Evolutionary conservation across 2,797 vertebrate species (phyloP).

Genomic region (Sylvilagus floridanus): DNA sequence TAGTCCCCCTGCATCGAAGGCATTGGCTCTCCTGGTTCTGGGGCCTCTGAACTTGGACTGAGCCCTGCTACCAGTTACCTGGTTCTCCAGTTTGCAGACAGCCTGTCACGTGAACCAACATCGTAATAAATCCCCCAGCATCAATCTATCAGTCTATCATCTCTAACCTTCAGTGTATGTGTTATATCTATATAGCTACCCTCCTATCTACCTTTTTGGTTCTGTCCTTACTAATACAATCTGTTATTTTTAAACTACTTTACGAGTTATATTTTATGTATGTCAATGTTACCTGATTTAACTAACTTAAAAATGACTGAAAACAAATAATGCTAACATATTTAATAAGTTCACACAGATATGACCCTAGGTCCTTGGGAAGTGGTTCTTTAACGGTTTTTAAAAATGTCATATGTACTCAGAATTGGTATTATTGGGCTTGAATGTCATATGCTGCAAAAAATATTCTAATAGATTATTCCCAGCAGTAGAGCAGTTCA

Average conservation of each 20-base stretch:
- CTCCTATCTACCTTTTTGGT: neutral
- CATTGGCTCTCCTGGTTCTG: neutral
- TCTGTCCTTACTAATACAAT: neutral
- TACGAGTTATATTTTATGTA: neutral
- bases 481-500: neutral
- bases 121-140: neutral
- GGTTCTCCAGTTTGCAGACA: neutral
- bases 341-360: neutral
- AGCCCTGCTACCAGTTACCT: neutral
- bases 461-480: neutral
- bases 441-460: neutral
- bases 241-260: neutral
- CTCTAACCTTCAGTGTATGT: no score
- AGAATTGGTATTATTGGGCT: neutral
- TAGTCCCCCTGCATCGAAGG: neutral
- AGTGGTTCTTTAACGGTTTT: neutral
- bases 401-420: conserved; percentile 18
- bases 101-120: neutral
- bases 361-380: neutral
- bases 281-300: conserved; percentile 13
- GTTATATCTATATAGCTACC: no score
- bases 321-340: neutral
- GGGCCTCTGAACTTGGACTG: neutral
- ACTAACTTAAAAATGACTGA: conserved; percentile 1
- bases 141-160: neutral